Conservation (phyloP, 1,140 invertebrate species). For the Ectropis grisescens region DNA sequence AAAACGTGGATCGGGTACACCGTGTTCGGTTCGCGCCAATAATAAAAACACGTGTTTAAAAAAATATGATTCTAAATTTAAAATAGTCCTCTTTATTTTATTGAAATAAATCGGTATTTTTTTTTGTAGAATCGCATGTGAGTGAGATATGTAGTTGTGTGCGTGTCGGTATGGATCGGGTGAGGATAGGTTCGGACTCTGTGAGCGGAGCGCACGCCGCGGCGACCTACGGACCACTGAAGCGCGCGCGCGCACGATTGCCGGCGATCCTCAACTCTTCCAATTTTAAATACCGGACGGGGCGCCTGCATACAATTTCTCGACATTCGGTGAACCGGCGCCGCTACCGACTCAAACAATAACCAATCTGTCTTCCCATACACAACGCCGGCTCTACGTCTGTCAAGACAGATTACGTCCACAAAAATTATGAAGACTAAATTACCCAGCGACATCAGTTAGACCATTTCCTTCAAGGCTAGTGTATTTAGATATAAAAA, state of each 20-base stretch:
- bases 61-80: slow-evolving; percentile 28
- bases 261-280: slow-evolving; percentile 35
- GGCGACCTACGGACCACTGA: slow-evolving; percentile 54
- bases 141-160: slow-evolving; percentile 2
- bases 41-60: slow-evolving; percentile 57
- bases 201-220: slow-evolving; percentile 44
- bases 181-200: slow-evolving; percentile 28
- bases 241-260: slow-evolving; percentile 28
- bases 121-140: slow-evolving; percentile 6
- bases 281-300: slow-evolving; percentile 49
- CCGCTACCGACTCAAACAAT: background rate
- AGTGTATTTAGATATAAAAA: too few species aligned
- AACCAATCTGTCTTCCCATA: too few species aligned
- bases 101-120: slow-evolving; percentile 15
- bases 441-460: too few species aligned
- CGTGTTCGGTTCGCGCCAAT: slow-evolving; percentile 41
- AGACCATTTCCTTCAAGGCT: too few species aligned
- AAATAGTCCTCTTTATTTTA: slow-evolving; percentile 13
- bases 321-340: slow-evolving; percentile 9
- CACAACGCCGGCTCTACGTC: too few species aligned
- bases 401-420: too few species aligned
- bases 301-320: slow-evolving; percentile 34
- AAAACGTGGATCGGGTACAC: slow-evolving; percentile 55
- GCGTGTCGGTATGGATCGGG: too few species aligned
- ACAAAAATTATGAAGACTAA: too few species aligned